Percentiles rank a stretch among this genome's conserved stretches.
Conservation (phyloP, 2,113 vertebrate species). For the Callospermophilus lateralis region DNA sequence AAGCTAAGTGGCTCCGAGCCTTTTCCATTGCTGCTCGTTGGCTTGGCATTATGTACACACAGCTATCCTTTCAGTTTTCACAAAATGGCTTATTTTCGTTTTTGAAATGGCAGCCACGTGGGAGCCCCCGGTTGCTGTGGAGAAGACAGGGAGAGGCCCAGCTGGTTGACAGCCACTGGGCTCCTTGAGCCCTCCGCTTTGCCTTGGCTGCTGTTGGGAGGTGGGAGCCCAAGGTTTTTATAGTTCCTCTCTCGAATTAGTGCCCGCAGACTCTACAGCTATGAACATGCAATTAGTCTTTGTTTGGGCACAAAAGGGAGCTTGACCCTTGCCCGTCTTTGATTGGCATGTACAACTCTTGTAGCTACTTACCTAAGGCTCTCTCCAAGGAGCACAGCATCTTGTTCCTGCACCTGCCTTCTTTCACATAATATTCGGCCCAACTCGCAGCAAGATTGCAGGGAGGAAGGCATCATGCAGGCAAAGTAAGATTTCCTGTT, state of each 20-base stretch:
- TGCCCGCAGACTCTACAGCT: constrained; percentile 82
- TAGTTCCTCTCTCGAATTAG: constrained; percentile 82
- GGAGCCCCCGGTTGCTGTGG: constrained; percentile 77
- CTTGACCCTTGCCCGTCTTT: constrained; percentile 83
- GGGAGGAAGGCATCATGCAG: constrained; percentile 65
- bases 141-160: constrained; percentile 79
- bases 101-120: constrained; percentile 82
- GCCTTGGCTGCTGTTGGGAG: constrained; percentile 76
- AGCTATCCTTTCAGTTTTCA: constrained; percentile 79
- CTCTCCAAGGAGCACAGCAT: constrained; percentile 70
- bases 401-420: constrained; percentile 82
- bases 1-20: constrained; percentile 77
- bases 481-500: constrained; percentile 78
- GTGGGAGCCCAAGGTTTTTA: constrained; percentile 78
- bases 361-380: constrained; percentile 84
- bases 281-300: constrained; percentile 86
- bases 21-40: constrained; percentile 77
- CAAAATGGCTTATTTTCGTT: constrained; percentile 83
- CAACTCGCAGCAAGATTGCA: constrained; percentile 66
- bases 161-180: constrained; percentile 77
- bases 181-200: constrained; percentile 68
- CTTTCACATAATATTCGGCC: constrained; percentile 73
- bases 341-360: constrained; percentile 82
- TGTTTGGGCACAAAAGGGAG: constrained; percentile 82
- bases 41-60: constrained; percentile 79